These are phyloP conservation scores for Oscarella lobularis DNA, from an alignment of 37 sponge, comb jelly and placozoan species.

Conservation along the genomic window DNA sequence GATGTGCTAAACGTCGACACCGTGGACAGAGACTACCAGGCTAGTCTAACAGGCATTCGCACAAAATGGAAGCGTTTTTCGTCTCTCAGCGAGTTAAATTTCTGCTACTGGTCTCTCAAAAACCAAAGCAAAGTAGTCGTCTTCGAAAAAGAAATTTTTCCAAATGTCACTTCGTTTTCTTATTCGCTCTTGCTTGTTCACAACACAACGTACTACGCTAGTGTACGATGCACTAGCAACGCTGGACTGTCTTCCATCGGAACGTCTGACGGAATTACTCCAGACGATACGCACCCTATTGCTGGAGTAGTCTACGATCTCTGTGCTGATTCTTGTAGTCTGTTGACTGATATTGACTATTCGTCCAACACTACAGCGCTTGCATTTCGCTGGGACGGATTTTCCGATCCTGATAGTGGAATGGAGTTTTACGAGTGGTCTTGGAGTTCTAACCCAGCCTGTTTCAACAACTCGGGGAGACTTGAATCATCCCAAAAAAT, in stretches of 20 bases:
- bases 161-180: too few relatives aligned
- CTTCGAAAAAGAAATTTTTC: too few relatives aligned
- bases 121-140: too few relatives aligned
- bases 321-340: slow-evolving; percentile 26
- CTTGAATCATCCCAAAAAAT: too few relatives aligned
- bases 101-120: not conserved
- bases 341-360: slow-evolving; percentile 15
- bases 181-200: too few relatives aligned
- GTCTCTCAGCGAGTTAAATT: not conserved
- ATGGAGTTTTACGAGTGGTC: too few relatives aligned
- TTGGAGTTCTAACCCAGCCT: too few relatives aligned
- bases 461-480: too few relatives aligned
- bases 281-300: not conserved
- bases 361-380: slow-evolving; percentile 5
- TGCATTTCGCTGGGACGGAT: slow-evolving; percentile 29
- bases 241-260: not conserved
- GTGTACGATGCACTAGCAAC: not conserved
- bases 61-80: not conserved
- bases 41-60: not conserved
- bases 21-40: not conserved
- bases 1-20: not conserved
- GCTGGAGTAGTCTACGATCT: not conserved
- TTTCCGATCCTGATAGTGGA: slow-evolving; percentile 35
- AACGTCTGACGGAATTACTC: not conserved
- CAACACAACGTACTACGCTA: slow-evolving; percentile 5